Evolutionary conservation across 2,113 vertebrate genomes (phyloP).

Genomic region (Nannospalax galili): DNA sequence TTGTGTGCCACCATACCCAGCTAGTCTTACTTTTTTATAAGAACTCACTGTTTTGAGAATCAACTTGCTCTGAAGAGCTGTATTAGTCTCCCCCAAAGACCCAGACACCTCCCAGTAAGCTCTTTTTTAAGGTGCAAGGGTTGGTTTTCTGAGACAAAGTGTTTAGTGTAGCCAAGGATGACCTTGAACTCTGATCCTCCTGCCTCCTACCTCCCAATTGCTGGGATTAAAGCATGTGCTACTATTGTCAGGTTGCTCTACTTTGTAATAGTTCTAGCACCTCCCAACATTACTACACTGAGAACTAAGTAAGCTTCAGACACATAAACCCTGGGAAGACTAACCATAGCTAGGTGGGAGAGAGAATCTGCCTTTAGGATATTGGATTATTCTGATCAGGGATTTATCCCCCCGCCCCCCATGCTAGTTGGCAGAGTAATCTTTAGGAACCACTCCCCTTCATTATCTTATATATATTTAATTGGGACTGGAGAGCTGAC

Average conservation of each 20-base stretch:
- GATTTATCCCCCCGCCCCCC: neutral
- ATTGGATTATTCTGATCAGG: slow-evolving; percentile 37
- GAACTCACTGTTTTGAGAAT: neutral
- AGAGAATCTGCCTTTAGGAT: slow-evolving; percentile 27
- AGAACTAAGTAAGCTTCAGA: neutral
- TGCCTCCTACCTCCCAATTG: neutral
- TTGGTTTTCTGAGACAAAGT: neutral
- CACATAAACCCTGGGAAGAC: neutral
- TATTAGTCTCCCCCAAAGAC: neutral
- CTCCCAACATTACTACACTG: neutral
- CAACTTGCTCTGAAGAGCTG: neutral
- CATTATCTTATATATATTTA: neutral
- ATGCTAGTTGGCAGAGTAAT: neutral
- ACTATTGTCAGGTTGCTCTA: neutral
- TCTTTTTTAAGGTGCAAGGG: neutral
- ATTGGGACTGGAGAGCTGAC: neutral
- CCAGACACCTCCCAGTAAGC: neutral
- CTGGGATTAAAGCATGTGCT: neutral
- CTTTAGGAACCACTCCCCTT: neutral
- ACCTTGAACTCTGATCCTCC: neutral
- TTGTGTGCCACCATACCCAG: neutral
- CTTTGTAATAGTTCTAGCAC: neutral
- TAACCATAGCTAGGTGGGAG: neutral
- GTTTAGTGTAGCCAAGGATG: neutral
- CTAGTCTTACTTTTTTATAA: neutral